These are phyloP conservation scores for Toxotes lorentzi DNA, from an alignment of 2,797 vertebrate genomes.

Conservation along the genomic window DNA sequence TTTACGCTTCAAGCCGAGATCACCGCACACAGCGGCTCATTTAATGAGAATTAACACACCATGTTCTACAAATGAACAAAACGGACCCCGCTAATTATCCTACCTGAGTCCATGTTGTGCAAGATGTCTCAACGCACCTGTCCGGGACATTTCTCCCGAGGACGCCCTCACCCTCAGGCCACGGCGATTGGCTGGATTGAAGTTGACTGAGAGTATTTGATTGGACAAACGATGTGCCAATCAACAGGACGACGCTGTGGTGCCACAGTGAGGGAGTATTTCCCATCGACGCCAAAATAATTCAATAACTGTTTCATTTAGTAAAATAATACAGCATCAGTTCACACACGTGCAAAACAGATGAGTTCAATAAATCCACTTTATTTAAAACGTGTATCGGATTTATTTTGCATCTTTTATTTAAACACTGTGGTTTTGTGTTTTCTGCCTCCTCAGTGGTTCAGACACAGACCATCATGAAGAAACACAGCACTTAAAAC, in stretches of 20 bases:
- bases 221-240: conserved; percentile 42
- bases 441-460: conserved; percentile 58
- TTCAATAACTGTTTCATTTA: neutral
- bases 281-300: no score
- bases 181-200: conserved; percentile 63
- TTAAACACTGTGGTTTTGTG: conserved; percentile 24
- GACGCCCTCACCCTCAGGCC: conserved; percentile 33
- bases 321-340: neutral
- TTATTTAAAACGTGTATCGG: neutral
- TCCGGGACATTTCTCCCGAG: conserved; percentile 26
- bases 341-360: neutral
- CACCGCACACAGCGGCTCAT: no score
- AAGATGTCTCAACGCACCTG: conserved; percentile 54
- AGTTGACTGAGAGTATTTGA: conserved; percentile 14
- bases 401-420: neutral
- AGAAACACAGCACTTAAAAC: conserved; percentile 14
- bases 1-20: conserved; percentile 5
- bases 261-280: neutral
- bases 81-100: neutral
- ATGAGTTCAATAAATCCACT: neutral
- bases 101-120: conserved; percentile 61
- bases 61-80: neutral
- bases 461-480: conserved; percentile 80
- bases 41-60: no score
- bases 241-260: conserved; percentile 5